Conservation (phyloP, 2,888 invertebrate genomes). For the Pollenia angustigena region DNA sequence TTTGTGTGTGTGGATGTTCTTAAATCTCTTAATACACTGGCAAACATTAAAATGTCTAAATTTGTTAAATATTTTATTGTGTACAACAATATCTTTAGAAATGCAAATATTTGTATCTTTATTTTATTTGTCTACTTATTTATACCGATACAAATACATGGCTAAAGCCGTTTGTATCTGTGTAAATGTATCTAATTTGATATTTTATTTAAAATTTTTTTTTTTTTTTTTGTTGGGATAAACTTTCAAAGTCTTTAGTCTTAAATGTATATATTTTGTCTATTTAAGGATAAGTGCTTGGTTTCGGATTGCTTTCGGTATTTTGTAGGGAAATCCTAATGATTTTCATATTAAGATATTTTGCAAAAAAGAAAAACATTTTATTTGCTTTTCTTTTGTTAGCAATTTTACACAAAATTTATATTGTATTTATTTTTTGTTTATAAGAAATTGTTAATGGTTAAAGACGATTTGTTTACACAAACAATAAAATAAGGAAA, state of each 20-base stretch:
- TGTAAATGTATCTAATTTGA: not conserved
- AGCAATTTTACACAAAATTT: slow-evolving; percentile 23
- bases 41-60: slow-evolving; percentile 33
- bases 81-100: not conserved
- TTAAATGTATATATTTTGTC: slow-evolving; percentile 3
- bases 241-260: slow-evolving; percentile 8
- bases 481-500: slow-evolving; percentile 13
- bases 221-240: not conserved
- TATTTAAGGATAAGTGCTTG: too few species aligned
- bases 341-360: slow-evolving; percentile 24
- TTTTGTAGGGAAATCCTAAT: slow-evolving; percentile 5
- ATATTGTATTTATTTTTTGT: not conserved
- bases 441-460: slow-evolving; percentile 41
- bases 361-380: not conserved
- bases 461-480: slow-evolving; percentile 38
- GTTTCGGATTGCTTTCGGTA: too few species aligned
- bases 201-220: not conserved
- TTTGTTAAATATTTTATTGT: slow-evolving; percentile 35
- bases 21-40: slow-evolving; percentile 11
- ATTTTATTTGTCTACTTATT: slow-evolving; percentile 22
- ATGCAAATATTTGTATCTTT: slow-evolving; percentile 19
- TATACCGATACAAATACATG: not conserved
- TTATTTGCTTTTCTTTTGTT: slow-evolving; percentile 3
- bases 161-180: not conserved
- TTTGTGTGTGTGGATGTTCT: too few species aligned